Evolutionary conservation across 2,888 invertebrate genomes (phyloP).

Genomic region (Raillietiella orientalis): DNA sequence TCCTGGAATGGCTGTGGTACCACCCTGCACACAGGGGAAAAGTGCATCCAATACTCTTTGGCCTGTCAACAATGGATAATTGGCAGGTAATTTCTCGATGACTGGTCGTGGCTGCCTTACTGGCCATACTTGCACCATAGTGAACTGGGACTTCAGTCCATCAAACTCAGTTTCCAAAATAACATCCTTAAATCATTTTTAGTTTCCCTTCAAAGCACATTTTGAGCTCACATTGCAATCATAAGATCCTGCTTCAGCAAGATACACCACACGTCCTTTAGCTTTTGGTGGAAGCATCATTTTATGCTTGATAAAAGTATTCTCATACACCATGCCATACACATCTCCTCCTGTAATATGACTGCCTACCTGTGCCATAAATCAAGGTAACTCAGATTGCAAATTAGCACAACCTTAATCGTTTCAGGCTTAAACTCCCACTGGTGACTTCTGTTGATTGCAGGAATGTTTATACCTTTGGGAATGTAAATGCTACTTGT

Average conservation of each 20-base stretch:
- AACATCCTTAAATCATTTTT: constrained; percentile 29
- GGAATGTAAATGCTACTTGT: constrained; percentile 97
- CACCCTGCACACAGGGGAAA: constrained; percentile 97
- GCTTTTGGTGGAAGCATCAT: constrained; percentile 76
- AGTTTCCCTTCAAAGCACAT: not conserved
- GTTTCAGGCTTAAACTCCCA: constrained; percentile 76
- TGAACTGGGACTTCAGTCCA: constrained; percentile 61
- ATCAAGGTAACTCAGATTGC: constrained; percentile 1
- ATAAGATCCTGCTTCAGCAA: constrained; percentile 80
- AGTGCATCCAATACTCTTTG: constrained; percentile 92
- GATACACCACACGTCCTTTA: constrained; percentile 81
- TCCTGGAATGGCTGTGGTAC: constrained; percentile 94
- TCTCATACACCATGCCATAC: constrained; percentile 84
- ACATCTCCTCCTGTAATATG: constrained; percentile 97
- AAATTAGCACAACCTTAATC: constrained; percentile 24
- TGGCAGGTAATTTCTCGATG: constrained; percentile 91
- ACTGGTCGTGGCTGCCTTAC: constrained; percentile 88
- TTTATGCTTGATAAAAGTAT: constrained; percentile 86
- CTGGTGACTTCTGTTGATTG: constrained; percentile 34
- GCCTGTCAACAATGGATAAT: constrained; percentile 88
- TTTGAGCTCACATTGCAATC: constrained; percentile 39
- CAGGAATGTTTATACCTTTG: constrained; percentile 87
- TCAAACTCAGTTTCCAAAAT: constrained; percentile 96
- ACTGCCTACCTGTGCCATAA: constrained; percentile 35
- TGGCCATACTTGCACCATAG: constrained; percentile 98